Conservation (phyloP, 2,113 vertebrate genomes). For the Oceanodroma tethys region DNA sequence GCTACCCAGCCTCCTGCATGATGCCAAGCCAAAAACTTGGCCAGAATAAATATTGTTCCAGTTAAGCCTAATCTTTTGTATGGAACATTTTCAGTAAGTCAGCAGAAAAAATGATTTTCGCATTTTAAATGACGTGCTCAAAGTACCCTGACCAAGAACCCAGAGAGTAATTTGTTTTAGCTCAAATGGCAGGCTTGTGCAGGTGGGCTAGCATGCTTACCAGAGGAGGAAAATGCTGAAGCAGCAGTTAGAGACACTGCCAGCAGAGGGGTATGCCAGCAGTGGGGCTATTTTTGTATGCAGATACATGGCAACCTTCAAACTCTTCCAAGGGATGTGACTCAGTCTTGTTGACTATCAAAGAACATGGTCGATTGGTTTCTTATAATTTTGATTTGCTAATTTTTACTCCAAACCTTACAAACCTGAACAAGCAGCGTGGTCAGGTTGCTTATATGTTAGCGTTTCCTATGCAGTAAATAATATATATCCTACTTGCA, state of each 20-base stretch:
- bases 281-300: background rate
- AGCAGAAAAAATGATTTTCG: constrained; percentile 3
- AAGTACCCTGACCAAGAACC: background rate
- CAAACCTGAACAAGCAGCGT: background rate
- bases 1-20: background rate
- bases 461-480: background rate
- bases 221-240: background rate
- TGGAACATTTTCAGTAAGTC: background rate
- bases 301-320: background rate
- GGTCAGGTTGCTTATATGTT: background rate
- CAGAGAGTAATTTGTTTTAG: background rate
- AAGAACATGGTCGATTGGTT: background rate
- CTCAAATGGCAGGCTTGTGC: background rate
- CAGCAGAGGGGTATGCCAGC: background rate
- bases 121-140: background rate
- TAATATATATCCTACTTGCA: background rate
- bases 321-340: background rate
- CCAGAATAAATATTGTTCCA: constrained; percentile 14
- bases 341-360: background rate
- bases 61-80: background rate
- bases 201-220: background rate
- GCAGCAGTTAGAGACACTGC: background rate
- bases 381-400: background rate
- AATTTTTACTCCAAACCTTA: background rate
- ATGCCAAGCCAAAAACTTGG: background rate